Percentiles rank a stretch among this genome's conserved stretches.
Evolutionary conservation across 37 sponge, comb jelly and placozoan species (phyloP).

Genomic region (Bolinopsis microptera): DNA sequence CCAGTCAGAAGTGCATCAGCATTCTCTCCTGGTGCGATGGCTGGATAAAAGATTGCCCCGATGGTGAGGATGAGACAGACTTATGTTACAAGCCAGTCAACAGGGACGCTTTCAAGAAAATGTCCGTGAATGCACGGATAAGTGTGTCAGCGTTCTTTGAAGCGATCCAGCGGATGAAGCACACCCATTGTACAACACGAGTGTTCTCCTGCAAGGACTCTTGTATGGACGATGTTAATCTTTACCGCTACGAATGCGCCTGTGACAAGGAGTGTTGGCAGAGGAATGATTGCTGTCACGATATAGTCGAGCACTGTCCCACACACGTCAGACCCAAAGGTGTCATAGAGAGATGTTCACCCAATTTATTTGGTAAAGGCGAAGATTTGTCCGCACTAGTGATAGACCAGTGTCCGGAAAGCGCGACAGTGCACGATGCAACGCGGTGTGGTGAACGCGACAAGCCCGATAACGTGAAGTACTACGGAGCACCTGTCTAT

Average conservation of each 20-base stretch:
- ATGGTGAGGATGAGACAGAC: conserved; percentile 47
- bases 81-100: conserved; percentile 21
- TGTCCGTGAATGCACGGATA: not conserved
- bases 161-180: not conserved
- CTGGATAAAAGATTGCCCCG: conserved; percentile 35
- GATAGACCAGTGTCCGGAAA: conserved; percentile 5
- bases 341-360: not conserved
- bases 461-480: not conserved
- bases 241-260: not conserved
- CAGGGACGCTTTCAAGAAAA: not conserved
- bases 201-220: conserved; percentile 42
- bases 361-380: not conserved
- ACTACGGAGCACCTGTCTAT: conserved; percentile 57
- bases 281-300: conserved; percentile 37
- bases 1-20: conserved; percentile 2
- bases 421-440: not conserved
- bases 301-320: not conserved
- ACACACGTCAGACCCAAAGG: not conserved
- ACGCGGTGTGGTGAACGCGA: not conserved
- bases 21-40: conserved; percentile 25
- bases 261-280: conserved; percentile 4
- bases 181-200: conserved; percentile 5
- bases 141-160: not conserved
- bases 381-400: not conserved
- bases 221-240: not conserved